phyloP scores from a whole-genome alignment of 2,797 vertebrate genomes.

The Lates japonicus region DNA sequence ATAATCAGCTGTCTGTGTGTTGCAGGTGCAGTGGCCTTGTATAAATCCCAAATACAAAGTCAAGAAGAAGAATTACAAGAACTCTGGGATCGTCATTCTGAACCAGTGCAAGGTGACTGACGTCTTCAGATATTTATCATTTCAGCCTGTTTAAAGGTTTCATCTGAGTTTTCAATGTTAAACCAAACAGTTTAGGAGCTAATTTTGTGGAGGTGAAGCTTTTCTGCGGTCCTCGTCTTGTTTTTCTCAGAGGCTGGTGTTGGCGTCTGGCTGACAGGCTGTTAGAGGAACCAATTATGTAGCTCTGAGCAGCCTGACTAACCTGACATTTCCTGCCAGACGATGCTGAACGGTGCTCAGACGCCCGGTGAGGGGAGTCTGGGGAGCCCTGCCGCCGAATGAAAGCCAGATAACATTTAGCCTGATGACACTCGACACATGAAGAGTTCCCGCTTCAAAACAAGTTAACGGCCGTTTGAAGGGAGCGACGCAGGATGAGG shows the following conservation, averaged over 20 bases:
- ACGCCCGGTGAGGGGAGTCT: conserved; percentile 6
- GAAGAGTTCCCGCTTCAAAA: not conserved
- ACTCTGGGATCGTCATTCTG: conserved; percentile 97
- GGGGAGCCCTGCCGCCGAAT: conserved; percentile 14
- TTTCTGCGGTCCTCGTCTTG: not conserved
- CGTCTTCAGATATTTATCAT: too few species aligned
- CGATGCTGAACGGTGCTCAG: not conserved
- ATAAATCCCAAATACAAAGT: conserved; percentile 96
- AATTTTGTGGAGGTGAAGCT: not conserved
- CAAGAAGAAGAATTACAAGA: conserved; percentile 99
- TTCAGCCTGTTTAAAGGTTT: not conserved
- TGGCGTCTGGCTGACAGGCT: conserved; percentile 17
- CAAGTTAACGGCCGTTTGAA: not conserved
- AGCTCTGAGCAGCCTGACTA: conserved; percentile 5
- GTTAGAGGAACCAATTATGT: conserved; percentile 39
- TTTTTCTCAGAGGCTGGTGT: not conserved
- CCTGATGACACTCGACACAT: conserved; percentile 42
- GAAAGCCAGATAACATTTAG: conserved; percentile 46
- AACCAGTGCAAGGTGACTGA: conserved; percentile 95
- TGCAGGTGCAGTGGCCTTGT: conserved; percentile 91
- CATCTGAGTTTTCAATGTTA: not conserved
- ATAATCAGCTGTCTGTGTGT: conserved; percentile 18
- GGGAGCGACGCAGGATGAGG: not conserved
- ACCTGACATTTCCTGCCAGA: conserved; percentile 57
- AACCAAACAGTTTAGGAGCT: not conserved